These are phyloP conservation scores for Phenganax stokvisi DNA, from an alignment of 92 coral and sea anemone genomes.

Conservation along the genomic window DNA sequence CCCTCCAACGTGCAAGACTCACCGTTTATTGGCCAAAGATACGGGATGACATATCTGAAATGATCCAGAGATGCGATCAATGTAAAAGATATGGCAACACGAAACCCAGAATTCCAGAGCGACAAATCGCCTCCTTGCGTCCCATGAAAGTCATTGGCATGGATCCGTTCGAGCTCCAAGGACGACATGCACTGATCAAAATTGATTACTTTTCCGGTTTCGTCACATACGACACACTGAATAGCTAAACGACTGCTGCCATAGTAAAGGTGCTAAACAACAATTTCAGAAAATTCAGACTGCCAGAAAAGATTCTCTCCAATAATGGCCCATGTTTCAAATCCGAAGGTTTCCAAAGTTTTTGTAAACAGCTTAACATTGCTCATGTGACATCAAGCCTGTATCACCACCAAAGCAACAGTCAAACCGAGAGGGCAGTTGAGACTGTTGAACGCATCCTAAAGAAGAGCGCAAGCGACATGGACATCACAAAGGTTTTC, in stretches of 20 bases:
- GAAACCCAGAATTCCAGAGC: conserved; percentile 60
- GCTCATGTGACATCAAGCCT: conserved; percentile 53
- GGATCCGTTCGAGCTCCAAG: conserved; percentile 42
- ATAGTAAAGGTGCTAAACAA: conserved; percentile 46
- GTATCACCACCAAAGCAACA: conserved; percentile 50
- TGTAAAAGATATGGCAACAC: conserved; percentile 60
- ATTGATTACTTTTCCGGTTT: conserved; percentile 51
- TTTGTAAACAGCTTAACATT: conserved; percentile 51
- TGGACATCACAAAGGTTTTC: conserved; percentile 51
- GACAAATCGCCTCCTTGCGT: conserved; percentile 59
- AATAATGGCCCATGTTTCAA: conserved; percentile 59
- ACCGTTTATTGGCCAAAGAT: conserved; percentile 32
- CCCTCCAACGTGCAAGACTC: conserved; percentile 29
- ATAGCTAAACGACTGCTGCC: conserved; percentile 37
- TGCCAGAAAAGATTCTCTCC: conserved; percentile 48
- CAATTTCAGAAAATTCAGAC: conserved; percentile 52
- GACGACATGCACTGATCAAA: conserved; percentile 51
- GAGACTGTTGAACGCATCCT: conserved; percentile 44
- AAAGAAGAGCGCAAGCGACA: conserved; percentile 46
- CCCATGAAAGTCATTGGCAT: conserved; percentile 61
- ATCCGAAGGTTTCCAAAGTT: conserved; percentile 41
- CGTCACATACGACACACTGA: conserved; percentile 41
- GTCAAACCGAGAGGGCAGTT: conserved; percentile 51
- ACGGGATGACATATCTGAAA: conserved; percentile 33
- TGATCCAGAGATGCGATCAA: conserved; percentile 52